Percentiles rank a stretch among this genome's conserved stretches.
Evolutionary conservation across 2,888 invertebrate genomes (phyloP).

Genomic region (Elegia similella): DNA sequence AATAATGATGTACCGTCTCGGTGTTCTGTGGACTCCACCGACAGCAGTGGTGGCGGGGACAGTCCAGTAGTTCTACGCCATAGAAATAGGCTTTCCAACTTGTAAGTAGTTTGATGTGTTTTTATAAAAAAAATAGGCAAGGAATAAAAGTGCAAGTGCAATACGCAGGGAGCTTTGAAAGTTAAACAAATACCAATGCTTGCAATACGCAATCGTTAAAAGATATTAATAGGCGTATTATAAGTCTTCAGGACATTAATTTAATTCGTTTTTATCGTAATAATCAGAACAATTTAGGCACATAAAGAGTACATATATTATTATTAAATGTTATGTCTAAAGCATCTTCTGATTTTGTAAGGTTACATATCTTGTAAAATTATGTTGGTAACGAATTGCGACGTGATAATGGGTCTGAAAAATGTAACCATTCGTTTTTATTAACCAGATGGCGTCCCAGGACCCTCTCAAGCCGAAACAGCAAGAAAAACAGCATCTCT

Average conservation of each 20-base stretch:
- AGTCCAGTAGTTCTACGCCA: constrained; percentile 15
- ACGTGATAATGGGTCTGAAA: too few species aligned
- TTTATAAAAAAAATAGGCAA: background rate
- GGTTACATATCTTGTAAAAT: too few species aligned
- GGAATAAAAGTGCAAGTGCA: background rate
- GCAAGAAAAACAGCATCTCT: constrained; percentile 11
- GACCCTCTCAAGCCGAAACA: background rate
- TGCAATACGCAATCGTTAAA: too few species aligned
- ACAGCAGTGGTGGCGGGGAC: constrained; percentile 21
- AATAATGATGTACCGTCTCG: constrained; percentile 8
- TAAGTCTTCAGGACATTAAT: too few species aligned
- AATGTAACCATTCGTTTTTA: background rate
- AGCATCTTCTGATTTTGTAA: too few species aligned
- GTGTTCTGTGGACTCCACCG: constrained; percentile 21
- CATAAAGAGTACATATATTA: too few species aligned
- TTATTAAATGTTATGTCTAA: too few species aligned
- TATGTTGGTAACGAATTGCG: too few species aligned
- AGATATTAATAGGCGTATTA: too few species aligned
- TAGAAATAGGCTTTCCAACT: constrained; percentile 9
- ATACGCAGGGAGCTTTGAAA: background rate
- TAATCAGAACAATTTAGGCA: too few species aligned
- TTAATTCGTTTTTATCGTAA: too few species aligned
- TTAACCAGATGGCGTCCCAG: constrained; percentile 9
- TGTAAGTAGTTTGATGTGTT: constrained; percentile 5
- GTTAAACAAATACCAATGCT: too few species aligned